Conservation (phyloP, 2,888 invertebrate genomes). For the Trachelus troglodyta region DNA sequence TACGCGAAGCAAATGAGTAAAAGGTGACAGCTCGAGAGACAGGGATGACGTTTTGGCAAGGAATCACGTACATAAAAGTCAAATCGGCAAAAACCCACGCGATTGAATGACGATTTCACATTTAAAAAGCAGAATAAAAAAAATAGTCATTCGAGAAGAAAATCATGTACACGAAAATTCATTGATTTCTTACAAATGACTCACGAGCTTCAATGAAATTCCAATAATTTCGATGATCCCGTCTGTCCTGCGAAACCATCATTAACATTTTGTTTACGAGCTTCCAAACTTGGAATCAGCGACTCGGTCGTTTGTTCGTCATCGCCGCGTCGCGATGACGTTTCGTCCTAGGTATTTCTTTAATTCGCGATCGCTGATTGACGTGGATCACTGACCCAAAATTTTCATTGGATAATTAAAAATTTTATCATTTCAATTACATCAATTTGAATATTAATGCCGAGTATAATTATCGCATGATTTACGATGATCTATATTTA, state of each 20-base stretch:
- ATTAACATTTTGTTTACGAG: background rate
- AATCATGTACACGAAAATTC: background rate
- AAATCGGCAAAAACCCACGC: background rate
- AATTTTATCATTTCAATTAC: background rate
- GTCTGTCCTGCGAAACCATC: background rate
- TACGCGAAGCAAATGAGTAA: background rate
- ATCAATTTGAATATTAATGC: background rate
- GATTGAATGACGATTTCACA: slow-evolving; percentile 39
- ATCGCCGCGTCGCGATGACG: background rate
- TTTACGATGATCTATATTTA: background rate
- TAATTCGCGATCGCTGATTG: no score
- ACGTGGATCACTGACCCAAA: background rate
- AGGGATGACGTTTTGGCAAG: background rate
- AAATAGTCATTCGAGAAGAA: slow-evolving; percentile 3
- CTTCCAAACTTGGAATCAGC: background rate
- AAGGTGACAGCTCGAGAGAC: background rate
- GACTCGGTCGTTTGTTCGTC: background rate
- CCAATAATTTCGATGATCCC: background rate
- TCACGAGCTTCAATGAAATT: background rate
- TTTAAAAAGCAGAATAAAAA: slow-evolving; percentile 23
- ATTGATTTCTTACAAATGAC: background rate
- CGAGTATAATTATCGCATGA: background rate
- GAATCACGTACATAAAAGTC: background rate
- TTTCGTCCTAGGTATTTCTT: background rate
- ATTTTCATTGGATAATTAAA: background rate